Evolutionary conservation across 2,888 invertebrate genomes (phyloP), one percentile per base, ranked within the genome.

Genomic region (Orchesellides sinensis): DNA sequence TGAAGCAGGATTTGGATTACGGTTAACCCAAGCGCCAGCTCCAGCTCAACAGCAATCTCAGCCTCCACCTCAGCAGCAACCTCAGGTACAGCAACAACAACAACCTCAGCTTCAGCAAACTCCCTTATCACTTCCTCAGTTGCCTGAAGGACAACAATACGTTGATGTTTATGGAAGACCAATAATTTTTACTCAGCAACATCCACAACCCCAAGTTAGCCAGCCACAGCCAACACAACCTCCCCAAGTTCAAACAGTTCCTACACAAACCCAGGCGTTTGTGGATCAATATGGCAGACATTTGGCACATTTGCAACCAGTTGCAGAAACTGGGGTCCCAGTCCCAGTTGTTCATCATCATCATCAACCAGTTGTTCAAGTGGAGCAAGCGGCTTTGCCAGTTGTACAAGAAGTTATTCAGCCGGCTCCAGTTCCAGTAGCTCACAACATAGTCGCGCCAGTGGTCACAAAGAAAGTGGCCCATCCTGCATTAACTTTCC

Each of bases 221-320:
- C 27, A 6, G 2, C 45, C 74, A 19, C 29, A 4, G 1, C 63
- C 74, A 0, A 8, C 59, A 27, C 59, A 59, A 27, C 21, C 59
- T 4, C 29, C 45, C 1, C 8, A 23, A 23, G 56, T 56, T 1
- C 40, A 40, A 5, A 59, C 40, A 19, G 56, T 27, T 23, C 70
- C 35, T 19, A 27, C 61, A 5, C 59, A 59, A 49, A 47, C 27
- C n/a, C 63, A 63, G n/a, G 74, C 74, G 14, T 23, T 74, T 21
- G 74, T 74, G 4, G 74, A 74, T 35, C 8, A 32, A 12, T 74
- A 74, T n/a, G 74, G 74, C 0, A 45, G 74, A 5, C 29, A 63
- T 12, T 6, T 74, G 14, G 74, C 21, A 10, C 32, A 63, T 4
- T 29, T 35, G 21, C 14, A 74, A 23, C 19, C 29, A 4, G 27